These are phyloP conservation scores for Lanius ludovicianus DNA, from an alignment of 2,113 vertebrate species.

Conservation along the genomic window DNA sequence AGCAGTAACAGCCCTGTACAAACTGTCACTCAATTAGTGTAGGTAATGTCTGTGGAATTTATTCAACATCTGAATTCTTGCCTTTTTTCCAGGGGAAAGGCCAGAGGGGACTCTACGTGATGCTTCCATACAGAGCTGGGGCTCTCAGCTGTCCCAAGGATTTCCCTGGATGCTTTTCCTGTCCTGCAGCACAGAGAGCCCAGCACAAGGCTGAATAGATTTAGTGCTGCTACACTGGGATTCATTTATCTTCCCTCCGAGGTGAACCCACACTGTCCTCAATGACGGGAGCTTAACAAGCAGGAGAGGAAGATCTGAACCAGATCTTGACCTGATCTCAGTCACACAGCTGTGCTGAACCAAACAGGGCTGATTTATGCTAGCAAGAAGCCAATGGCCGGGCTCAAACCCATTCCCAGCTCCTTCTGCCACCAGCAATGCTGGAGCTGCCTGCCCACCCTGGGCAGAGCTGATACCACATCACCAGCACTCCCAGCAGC, in stretches of 20 bases:
- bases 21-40: not conserved
- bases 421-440: not conserved
- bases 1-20: not conserved
- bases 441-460: not conserved
- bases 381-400: not conserved
- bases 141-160: not conserved
- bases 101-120: not conserved
- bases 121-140: not conserved
- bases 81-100: not conserved
- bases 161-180: not conserved
- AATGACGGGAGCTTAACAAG: constrained; percentile 8
- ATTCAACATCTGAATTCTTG: not conserved
- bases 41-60: not conserved
- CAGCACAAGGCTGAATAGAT: not conserved
- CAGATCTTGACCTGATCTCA: constrained; percentile 3
- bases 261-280: not conserved
- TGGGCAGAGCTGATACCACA: not conserved
- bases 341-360: not conserved
- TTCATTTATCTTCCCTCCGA: constrained; percentile 1
- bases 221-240: not conserved
- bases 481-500: not conserved
- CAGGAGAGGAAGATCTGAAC: not conserved
- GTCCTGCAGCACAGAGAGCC: not conserved
- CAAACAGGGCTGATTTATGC: not conserved
- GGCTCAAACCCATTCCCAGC: not conserved